Conservation (phyloP, 1,140 invertebrate species). For the Sitophilus oryzae region DNA sequence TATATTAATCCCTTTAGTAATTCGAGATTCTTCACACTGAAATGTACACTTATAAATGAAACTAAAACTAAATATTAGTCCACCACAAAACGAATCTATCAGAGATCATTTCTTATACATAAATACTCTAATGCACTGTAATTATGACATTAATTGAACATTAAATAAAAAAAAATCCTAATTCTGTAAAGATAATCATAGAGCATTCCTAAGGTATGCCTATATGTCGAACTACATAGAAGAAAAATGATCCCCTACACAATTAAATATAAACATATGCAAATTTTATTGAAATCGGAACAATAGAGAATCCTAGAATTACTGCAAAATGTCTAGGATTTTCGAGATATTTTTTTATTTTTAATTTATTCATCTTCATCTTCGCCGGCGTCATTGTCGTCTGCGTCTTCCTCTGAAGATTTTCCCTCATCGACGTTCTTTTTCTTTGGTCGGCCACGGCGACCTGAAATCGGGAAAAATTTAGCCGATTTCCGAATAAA, state of each 20-base stretch:
- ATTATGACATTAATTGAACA: too few species aligned
- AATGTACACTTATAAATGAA: conserved; percentile 1
- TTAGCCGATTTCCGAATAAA: neutral
- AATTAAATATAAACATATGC: too few species aligned
- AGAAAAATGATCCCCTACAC: too few species aligned
- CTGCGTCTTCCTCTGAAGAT: conserved; percentile 34
- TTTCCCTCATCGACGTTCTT: conserved; percentile 34
- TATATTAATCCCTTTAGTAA: neutral
- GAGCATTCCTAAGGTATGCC: too few species aligned
- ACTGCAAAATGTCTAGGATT: too few species aligned
- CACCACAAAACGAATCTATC: neutral
- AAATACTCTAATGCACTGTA: too few species aligned
- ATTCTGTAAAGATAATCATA: too few species aligned
- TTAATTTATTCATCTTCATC: conserved; percentile 35
- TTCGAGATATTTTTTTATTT: too few species aligned
- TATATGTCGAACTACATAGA: too few species aligned
- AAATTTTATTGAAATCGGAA: too few species aligned
- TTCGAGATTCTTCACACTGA: neutral
- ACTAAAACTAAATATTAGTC: neutral
- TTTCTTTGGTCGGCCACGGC: conserved; percentile 35
- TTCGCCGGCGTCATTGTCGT: conserved; percentile 28
- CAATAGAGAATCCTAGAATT: too few species aligned
- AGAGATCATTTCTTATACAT: neutral
- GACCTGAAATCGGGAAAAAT: conserved; percentile 14
- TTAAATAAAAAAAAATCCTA: too few species aligned